phyloP scores from a whole-genome alignment of 2,113 vertebrate species.

The Triplophysa dalaica region DNA sequence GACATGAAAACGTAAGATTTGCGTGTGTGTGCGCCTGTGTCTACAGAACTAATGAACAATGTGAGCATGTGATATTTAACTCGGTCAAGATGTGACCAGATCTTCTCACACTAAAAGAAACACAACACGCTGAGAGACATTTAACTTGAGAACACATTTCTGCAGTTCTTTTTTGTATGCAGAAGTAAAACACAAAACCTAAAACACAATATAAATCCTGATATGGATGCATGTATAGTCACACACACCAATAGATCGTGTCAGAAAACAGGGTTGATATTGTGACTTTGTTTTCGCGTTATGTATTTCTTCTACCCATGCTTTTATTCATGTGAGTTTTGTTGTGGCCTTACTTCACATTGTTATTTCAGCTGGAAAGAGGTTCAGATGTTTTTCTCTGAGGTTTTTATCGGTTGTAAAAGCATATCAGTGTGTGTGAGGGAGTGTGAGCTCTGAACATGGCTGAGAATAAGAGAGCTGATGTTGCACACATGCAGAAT shows the following conservation, averaged over 20 bases:
- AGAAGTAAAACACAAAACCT: too few relatives aligned
- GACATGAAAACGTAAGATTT: too few relatives aligned
- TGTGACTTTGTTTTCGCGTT: background rate
- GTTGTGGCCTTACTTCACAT: background rate
- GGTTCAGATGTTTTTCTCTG: background rate
- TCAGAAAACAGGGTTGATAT: background rate
- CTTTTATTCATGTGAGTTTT: background rate
- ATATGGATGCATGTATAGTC: too few relatives aligned
- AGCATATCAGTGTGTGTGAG: conserved; percentile 23
- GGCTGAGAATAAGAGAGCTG: background rate
- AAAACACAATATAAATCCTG: too few relatives aligned
- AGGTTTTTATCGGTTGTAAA: conserved; percentile 24
- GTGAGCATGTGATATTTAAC: conserved; percentile 14
- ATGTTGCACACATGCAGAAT: conserved; percentile 10
- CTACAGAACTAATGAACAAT: background rate
- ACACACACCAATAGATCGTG: background rate
- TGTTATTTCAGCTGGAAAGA: conserved; percentile 25
- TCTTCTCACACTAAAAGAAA: background rate
- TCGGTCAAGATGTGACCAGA: conserved; percentile 14
- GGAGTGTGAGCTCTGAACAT: background rate
- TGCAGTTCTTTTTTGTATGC: too few relatives aligned
- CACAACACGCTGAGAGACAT: conserved; percentile 6
- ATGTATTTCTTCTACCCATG: conserved; percentile 7
- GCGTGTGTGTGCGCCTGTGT: background rate
- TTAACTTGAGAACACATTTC: background rate